Base-by-base conservation (phyloP, 2,888 invertebrate species). In the Drosophila anceps region DNA sequence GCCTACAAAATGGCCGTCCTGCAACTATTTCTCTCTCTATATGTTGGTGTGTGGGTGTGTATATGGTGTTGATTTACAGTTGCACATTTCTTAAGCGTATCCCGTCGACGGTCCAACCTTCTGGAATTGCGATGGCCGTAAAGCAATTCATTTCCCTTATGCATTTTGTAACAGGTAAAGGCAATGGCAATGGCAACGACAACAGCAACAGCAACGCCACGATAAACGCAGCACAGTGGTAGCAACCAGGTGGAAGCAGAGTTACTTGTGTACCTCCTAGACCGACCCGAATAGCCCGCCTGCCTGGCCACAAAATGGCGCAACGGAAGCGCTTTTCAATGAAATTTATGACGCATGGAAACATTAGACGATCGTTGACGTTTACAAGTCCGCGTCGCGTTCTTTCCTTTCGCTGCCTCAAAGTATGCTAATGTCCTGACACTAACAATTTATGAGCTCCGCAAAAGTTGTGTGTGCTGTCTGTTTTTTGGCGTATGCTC, bases 341-440 rank as follows among this genome's bases (percentile, higher is more conserved):
- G 79, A 91, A 91, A 91, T 91, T 91, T 91, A 91, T 91, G 91
- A 91, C 84, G 81, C 90, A 91, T 91, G 90, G 91, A 89, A 91
- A 91, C 87, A 91, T 91, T 90, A 91, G 81, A 85, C 90, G 90
- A 88, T 84, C 86, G 85, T 88, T 85, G 90, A 90, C 90, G 84
- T 90, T 84, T 79, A 89, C 87, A 87, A 90, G 83, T 90, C 85
- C 67, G 70, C 72, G 69, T 79, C 51, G 51, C 31, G 31, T 70
- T 63, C 71, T 66, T 48, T 62, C 62, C 58, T 41, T 27, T 15
- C 57, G 27, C 29, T 29, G 37, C 37, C 64, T 48, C 61, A 48
- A 71, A 62, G 66, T 72, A 81, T 81, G 81, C 71, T 77, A 80
- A 88, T 82, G 78, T 70, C 64, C 69, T 88, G 86, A 82, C 84